These are phyloP conservation scores for Amblyjoppa proteus DNA, from an alignment of 2,888 invertebrate genomes.

Conservation along the genomic window DNA sequence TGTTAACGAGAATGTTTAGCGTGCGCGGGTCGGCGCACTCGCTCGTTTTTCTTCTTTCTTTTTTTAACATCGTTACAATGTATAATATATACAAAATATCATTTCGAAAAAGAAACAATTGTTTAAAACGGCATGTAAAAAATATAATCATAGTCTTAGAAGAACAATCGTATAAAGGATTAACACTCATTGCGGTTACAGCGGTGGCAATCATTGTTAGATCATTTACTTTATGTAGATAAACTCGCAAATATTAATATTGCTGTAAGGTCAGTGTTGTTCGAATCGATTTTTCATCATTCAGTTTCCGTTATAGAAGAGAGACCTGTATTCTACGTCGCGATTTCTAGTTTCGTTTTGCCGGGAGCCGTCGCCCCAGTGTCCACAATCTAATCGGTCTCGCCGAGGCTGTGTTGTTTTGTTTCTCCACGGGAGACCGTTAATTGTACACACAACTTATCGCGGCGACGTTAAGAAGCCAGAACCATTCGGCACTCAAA, in stretches of 20 bases:
- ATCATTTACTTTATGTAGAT: constrained; percentile 36
- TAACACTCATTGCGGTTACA: constrained; percentile 69
- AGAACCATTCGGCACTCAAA: constrained; percentile 27
- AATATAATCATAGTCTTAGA: constrained; percentile 70
- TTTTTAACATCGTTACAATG: constrained; percentile 38
- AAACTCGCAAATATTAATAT: constrained; percentile 37
- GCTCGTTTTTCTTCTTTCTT: constrained; percentile 27
- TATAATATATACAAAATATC: constrained; percentile 64
- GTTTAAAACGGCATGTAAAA: constrained; percentile 67
- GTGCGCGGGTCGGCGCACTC: constrained; percentile 51
- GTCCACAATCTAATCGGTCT: not conserved
- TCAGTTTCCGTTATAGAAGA: constrained; percentile 64
- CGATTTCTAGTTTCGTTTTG: not conserved
- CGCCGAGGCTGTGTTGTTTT: not conserved
- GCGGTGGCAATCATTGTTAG: constrained; percentile 56
- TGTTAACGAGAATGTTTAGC: constrained; percentile 29
- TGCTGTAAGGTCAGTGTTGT: constrained; percentile 49
- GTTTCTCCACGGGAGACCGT: not conserved
- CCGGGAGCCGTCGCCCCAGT: not conserved
- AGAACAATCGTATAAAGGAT: constrained; percentile 60
- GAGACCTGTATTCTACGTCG: constrained; percentile 34
- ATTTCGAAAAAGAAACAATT: constrained; percentile 61
- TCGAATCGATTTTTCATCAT: constrained; percentile 48
- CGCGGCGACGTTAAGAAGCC: constrained; percentile 8
- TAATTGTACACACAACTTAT: constrained; percentile 48